Evolutionary conservation across 2,113 vertebrate species (phyloP), one percentile per base, ranked within the genome.

Genomic region (Chrysochloris asiatica): DNA sequence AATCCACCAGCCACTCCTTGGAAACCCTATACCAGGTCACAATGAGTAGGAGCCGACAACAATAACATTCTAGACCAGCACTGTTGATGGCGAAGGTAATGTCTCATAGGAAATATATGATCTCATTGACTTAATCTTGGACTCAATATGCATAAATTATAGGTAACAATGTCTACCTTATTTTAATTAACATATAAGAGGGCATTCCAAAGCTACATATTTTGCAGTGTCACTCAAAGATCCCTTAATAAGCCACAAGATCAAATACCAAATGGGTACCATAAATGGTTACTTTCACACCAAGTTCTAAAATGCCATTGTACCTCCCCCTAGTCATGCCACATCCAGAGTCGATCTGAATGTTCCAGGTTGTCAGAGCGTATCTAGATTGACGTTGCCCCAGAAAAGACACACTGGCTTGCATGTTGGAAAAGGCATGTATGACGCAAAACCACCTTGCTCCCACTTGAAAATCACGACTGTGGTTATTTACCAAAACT

Each of bases 191-290:
- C 9, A 71, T 82, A 71, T 33, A 86, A 75, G 8, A 77, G 38
- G 48, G 45, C 65, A 93, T 30, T 83, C 28, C 21, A 45, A 93
- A 92, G 77, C 17, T 38, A 47, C 3, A 52, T 22, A 67, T 86
- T 93, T 90, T 92, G 41, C 48, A 80, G 63, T 21, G 7, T 65
- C 72, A 89, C 85, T 75, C 85, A 92, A 92, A 87, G 56, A 87
- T 63, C 52, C 85, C 41, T 77, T 36, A 36, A 59, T 50, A 61
- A 86, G n/a, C 24, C n/a, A 38, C 10, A 89, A 41, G 30, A 76
- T 54, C 75, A 81, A 96, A 41, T 93, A 38, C 76, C 80, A 83
- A 82, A 41, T 63, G 88, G 47, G 47, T 3, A 50, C 45, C 41
- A 85, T 50, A 47, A 88, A 83, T 24, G 52, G 30, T 12, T 56